Evolutionary conservation across 1,140 invertebrate genomes (phyloP), one percentile per base, ranked within the genome.

Genomic region (Papilio aristodemus): DNA sequence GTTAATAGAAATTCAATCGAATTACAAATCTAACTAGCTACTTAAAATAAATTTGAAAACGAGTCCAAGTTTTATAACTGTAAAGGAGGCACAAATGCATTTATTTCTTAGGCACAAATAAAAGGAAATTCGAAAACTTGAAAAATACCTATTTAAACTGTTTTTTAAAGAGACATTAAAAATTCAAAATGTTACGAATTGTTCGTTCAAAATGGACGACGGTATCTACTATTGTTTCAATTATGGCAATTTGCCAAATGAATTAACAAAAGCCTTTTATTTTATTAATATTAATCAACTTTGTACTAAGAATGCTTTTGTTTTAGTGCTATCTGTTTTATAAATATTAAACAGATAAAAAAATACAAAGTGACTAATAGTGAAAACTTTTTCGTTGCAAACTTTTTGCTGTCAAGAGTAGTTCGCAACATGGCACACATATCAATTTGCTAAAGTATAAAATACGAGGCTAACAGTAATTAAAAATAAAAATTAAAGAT

Each of bases 21-120:
- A 81, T 84, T 81, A 80, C 69, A 83, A 80, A 68, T 77, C 75
- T 79, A 82, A 70, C 75, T 79, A 83, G 71, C 86, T 87, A 86
- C 83, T 87, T 86, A 88, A 70, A 81, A 77, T 86, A 83, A 63
- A 81, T 74, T 79, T 76, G 71, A 81, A 78, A 70, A 70, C 74
- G 41, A 66, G n/a, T n/a, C n/a, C 70, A 64, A 68, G 59, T 37
- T n/a, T 50, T 63, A 41, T 8, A 72, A 69, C 22, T 64, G 32
- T 36, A 50, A 66, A 19, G 13, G 5, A 62, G 19, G n/a, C 10
- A 36, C 41, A 66, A 43, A 66, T 32, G 37, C 25, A 50, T 50
- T 36, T 32, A 9, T 41, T 50, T 66, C 63, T n/a, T 66, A 66
- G 63, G 63, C 63, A 66, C 63, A 66, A 66, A 66, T 54, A 64